phyloP scores from a whole-genome alignment of 2,113 vertebrate genomes.

The Lasiurus cinereus region DNA sequence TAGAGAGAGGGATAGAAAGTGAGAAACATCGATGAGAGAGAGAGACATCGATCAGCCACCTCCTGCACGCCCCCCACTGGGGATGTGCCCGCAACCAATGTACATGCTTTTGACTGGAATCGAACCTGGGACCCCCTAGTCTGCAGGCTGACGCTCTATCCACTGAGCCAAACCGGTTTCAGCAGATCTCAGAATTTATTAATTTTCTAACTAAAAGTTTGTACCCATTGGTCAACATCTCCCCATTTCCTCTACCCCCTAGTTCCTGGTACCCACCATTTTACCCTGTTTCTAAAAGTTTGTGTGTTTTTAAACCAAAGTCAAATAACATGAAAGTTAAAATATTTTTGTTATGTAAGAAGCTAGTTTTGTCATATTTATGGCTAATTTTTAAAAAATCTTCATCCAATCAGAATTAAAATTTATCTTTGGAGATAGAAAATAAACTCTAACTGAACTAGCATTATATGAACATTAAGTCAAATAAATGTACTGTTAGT shows the following conservation, averaged over 20 bases:
- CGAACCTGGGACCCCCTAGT: no score
- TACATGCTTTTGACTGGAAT: no score
- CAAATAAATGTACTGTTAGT: background rate
- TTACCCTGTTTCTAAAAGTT: background rate
- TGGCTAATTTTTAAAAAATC: background rate
- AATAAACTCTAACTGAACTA: slow-evolving; percentile 37
- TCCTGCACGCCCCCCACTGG: no score
- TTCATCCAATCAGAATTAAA: slow-evolving; percentile 51
- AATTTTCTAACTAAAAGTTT: background rate
- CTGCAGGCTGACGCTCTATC: no score
- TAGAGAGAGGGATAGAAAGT: no score
- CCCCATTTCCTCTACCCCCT: no score
- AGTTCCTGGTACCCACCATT: background rate
- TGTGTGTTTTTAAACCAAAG: background rate
- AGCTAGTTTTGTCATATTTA: background rate
- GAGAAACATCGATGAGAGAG: no score
- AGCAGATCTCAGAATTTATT: background rate
- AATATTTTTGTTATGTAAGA: background rate
- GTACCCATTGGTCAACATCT: background rate
- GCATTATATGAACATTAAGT: background rate
- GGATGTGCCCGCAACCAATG: no score
- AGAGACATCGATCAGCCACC: no score
- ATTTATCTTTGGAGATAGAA: slow-evolving; percentile 34
- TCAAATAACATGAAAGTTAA: slow-evolving; percentile 39
- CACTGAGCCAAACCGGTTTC: no score